Evolutionary conservation across 2,797 vertebrate genomes (phyloP), one percentile per base, ranked within the genome.

Genomic region (Arremon brunneinucha): DNA sequence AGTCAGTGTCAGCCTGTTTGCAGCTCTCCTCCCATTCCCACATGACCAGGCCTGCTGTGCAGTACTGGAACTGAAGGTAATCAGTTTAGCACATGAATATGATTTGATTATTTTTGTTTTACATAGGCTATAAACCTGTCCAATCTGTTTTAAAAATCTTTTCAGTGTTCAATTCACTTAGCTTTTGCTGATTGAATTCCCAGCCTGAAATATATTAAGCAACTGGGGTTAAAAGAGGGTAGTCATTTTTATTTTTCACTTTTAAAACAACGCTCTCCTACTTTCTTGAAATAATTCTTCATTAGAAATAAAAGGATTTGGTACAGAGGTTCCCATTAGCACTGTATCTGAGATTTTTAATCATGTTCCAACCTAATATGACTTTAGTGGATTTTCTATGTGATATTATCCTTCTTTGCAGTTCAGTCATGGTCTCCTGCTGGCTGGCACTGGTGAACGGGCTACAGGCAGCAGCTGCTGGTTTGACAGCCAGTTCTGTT

Each of bases 91-190:
- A 91, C 79, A 86, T 49, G 67, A 95, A 81, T 76, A 84, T 90
- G 56, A 94, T 94, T 88, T 86, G 71, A 95, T 94, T 90, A 91
- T 84, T 93, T 91, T 93, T 93, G 89, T 81, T 94, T 93, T 94
- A 93, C 89, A 89, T 89, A 91, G 70, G 74, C 69, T 77, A 93
- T 87, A 89, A 92, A 76, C 43, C 90, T 89, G 78, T 84, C 68
- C 83, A 86, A 56, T 82, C 59, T 77, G 41, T 80, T 97, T 92
- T 89, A 82, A 96, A 93, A 94, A 91, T n/a, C 72, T 67, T 92
- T 89, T 44, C 85, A 52, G 32, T 70, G 72, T 79, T 92, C 87
- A 87, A 68, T 83, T 90, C 9, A 6, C 82, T 94, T 84, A 81
- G 56, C 56, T 93, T 94, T 85, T 69, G 57, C 50, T 53, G 64